Conservation (phyloP, 2,113 vertebrate genomes). For the Elephantulus edwardii region DNA sequence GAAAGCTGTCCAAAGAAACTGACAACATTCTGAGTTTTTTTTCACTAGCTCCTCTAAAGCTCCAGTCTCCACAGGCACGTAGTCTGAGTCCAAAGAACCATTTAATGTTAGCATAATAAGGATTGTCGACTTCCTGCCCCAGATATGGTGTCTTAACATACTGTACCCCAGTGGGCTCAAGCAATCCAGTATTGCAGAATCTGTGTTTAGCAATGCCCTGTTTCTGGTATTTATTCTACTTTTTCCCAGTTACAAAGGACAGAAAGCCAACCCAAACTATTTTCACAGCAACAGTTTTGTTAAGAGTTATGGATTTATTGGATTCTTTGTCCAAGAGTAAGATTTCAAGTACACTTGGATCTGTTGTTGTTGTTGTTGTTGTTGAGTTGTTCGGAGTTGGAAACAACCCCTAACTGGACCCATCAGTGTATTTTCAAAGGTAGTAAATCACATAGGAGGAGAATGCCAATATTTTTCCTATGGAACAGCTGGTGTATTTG, state of each 20-base stretch:
- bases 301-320: background rate
- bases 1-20: constrained; percentile 58
- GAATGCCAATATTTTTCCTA: too few species aligned
- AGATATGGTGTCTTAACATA: background rate
- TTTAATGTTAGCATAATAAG: background rate
- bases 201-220: background rate
- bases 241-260: background rate
- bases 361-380: too few species aligned
- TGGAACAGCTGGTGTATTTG: too few species aligned
- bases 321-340: background rate
- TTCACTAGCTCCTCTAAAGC: constrained; percentile 3
- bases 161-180: background rate
- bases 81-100: constrained; percentile 26
- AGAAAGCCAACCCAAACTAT: background rate
- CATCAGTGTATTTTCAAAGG: too few species aligned
- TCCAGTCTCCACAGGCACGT: constrained; percentile 33
- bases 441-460: too few species aligned
- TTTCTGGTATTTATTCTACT: background rate
- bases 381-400: too few species aligned
- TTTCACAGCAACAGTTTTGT: background rate
- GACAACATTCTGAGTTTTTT: constrained; percentile 45
- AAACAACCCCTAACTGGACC: too few species aligned
- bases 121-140: background rate
- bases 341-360: background rate
- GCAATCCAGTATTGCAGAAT: background rate